A percentile compares a stretch with the other conserved stretches of the same genome.
phyloP scores from a whole-genome alignment of 2,113 vertebrate species.

The Sander vitreus region DNA sequence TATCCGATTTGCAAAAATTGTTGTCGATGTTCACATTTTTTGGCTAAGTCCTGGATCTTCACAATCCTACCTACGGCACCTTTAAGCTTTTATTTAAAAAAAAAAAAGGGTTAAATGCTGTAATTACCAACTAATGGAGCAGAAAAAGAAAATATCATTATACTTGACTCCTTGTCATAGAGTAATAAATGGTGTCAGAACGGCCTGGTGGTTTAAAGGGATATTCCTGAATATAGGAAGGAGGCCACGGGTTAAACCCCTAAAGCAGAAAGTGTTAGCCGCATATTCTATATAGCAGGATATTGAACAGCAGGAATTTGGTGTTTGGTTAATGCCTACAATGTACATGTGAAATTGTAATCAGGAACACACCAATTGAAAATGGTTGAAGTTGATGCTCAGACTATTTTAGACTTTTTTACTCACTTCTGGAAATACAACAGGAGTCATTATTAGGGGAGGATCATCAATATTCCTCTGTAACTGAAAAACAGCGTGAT shows the following conservation, averaged over 20 bases:
- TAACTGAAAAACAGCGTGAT: constrained; percentile 5
- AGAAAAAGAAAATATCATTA: constrained; percentile 42
- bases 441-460: not conserved
- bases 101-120: constrained; percentile 38
- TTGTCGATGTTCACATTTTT: no score
- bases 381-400: not conserved
- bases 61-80: no score
- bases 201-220: not conserved
- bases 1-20: no score
- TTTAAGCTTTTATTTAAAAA: constrained; percentile 37
- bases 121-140: constrained; percentile 61
- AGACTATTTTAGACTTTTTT: constrained; percentile 18
- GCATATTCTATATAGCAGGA: not conserved
- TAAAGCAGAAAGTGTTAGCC: not conserved
- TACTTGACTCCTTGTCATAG: constrained; percentile 20
- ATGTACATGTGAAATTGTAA: not conserved
- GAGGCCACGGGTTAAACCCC: not conserved
- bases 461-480: not conserved
- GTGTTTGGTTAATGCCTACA: not conserved
- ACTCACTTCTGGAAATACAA: not conserved
- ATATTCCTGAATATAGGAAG: not conserved
- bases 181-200: constrained; percentile 15
- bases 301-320: not conserved
- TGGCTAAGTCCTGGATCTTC: no score
- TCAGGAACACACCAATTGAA: not conserved